A percentile compares a stretch with the other conserved stretches of the same genome.
These are phyloP conservation scores for Phallusia fumigata DNA, from an alignment of 23 tunicate genomes.

Conservation along the genomic window DNA sequence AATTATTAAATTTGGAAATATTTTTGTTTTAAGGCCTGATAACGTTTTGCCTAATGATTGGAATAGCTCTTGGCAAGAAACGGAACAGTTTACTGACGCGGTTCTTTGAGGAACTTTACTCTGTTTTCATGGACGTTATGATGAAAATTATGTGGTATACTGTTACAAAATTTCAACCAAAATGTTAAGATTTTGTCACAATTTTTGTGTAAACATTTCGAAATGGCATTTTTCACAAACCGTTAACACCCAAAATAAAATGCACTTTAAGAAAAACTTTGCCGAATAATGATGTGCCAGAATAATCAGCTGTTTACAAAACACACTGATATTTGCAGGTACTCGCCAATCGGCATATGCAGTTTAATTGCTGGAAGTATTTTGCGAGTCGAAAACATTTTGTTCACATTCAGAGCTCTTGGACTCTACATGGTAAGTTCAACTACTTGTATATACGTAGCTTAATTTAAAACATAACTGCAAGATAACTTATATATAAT, in stretches of 20 bases:
- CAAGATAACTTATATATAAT: too few species aligned
- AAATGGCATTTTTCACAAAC: too few species aligned
- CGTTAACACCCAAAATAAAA: too few species aligned
- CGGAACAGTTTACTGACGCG: background rate
- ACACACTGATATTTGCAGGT: background rate
- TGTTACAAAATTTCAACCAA: too few species aligned
- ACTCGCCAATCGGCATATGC: background rate
- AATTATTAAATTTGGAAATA: too few species aligned
- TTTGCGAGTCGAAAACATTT: background rate
- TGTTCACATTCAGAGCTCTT: background rate
- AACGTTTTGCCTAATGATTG: background rate
- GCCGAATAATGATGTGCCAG: too few species aligned
- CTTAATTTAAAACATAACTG: too few species aligned
- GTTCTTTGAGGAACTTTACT: background rate
- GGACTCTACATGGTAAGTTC: background rate
- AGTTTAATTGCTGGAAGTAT: background rate
- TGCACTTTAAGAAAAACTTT: too few species aligned
- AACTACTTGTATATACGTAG: too few species aligned
- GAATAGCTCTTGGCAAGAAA: background rate
- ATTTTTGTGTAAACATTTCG: too few species aligned
- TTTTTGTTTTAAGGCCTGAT: background rate
- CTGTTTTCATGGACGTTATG: background rate
- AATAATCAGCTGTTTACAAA: too few species aligned
- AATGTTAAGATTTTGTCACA: too few species aligned
- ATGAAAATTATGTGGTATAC: slow-evolving; percentile 7